These are phyloP conservation scores for Syngnathus scovelli DNA, from an alignment of 2,113 vertebrate genomes.

Conservation along the genomic window DNA sequence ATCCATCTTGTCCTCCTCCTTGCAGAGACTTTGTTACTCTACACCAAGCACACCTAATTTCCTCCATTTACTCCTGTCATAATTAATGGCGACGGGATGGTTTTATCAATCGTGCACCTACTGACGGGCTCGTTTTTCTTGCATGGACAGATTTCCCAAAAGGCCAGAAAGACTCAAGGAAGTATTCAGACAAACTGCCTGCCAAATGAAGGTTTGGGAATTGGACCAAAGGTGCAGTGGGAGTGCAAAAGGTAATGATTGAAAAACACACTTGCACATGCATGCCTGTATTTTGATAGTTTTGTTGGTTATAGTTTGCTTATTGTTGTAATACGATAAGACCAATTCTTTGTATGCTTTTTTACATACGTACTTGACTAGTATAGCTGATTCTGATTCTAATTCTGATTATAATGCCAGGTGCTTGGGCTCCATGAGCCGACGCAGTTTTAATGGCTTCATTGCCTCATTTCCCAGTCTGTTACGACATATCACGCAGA, in stretches of 20 bases:
- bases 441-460: not conserved
- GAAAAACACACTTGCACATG: not conserved
- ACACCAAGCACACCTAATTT: constrained; percentile 3
- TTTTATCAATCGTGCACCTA: constrained; percentile 3
- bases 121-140: constrained; percentile 2
- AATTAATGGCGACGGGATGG: not conserved
- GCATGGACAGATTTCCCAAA: constrained; percentile 4
- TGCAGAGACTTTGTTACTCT: not conserved
- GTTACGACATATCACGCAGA: not conserved
- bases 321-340: no score
- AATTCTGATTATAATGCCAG: not conserved
- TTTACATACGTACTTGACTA: no score
- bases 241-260: not conserved
- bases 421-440: not conserved
- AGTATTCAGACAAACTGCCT: not conserved
- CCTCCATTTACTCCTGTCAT: constrained; percentile 5
- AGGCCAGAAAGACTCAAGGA: not conserved
- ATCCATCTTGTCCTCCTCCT: constrained; percentile 5
- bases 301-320: no score
- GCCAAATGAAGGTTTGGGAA: not conserved
- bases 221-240: not conserved
- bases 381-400: no score
- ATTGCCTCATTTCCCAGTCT: not conserved
- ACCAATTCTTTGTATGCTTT: no score
- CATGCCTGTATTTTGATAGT: no score